A percentile compares a stretch with the other conserved stretches of the same genome.
These are phyloP conservation scores for Hemibagrus wyckioides DNA, from an alignment of 2,113 vertebrate genomes.

Conservation along the genomic window DNA sequence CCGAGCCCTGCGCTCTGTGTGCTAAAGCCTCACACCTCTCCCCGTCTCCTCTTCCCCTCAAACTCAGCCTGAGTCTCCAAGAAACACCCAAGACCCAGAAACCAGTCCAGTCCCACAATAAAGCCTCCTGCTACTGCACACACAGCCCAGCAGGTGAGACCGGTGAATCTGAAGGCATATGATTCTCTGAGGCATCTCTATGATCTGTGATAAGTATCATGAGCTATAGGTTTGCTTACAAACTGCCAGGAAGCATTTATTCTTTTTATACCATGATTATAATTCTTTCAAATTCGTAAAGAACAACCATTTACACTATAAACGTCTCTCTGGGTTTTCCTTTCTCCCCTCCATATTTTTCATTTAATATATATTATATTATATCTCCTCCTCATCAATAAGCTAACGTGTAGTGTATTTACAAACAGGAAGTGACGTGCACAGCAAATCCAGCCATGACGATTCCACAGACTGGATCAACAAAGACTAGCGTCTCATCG, in stretches of 20 bases:
- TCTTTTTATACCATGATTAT: no score
- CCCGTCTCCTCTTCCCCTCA: slow-evolving; percentile 15
- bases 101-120: background rate
- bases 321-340: no score
- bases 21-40: slow-evolving; percentile 53
- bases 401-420: background rate
- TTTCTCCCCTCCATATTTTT: background rate
- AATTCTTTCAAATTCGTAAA: no score
- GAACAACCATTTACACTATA: no score
- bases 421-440: slow-evolving; percentile 62
- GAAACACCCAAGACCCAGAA: slow-evolving; percentile 48
- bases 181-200: background rate
- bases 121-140: slow-evolving; percentile 29
- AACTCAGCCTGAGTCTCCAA: slow-evolving; percentile 46
- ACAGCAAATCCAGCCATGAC: slow-evolving; percentile 63
- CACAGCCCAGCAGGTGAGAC: slow-evolving; percentile 57
- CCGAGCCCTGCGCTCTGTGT: slow-evolving; percentile 79
- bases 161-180: background rate
- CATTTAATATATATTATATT: background rate
- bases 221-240: no score
- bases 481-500: slow-evolving; percentile 57
- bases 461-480: slow-evolving; percentile 87
- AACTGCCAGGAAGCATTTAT: no score
- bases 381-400: background rate
- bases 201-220: background rate